phyloP scores from a whole-genome alignment of 2,797 vertebrate genomes.

The Cossypha heuglini region DNA sequence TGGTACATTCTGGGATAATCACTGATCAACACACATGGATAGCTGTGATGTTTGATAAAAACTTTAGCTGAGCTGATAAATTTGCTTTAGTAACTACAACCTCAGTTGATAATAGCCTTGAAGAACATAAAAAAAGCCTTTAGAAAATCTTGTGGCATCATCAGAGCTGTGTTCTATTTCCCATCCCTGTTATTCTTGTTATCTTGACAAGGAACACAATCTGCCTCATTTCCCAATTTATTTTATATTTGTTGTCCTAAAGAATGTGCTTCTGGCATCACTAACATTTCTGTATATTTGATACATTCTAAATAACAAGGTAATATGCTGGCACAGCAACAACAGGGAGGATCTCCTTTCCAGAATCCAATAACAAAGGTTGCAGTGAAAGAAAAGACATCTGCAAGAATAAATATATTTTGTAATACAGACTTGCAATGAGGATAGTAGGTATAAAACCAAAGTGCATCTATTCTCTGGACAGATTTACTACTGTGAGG shows the following conservation, averaged over 20 bases:
- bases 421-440: neutral
- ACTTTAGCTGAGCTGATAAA: neutral
- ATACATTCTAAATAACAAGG: neutral
- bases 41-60: neutral
- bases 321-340: neutral
- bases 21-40: neutral
- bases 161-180: neutral
- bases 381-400: constrained; percentile 8
- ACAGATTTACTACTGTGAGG: neutral
- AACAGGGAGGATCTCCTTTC: constrained; percentile 2
- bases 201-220: neutral
- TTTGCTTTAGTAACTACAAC: neutral
- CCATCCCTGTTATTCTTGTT: neutral
- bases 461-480: neutral
- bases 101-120: neutral
- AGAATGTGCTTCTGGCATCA: neutral
- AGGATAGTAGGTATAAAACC: neutral
- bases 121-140: neutral
- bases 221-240: neutral
- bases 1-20: neutral
- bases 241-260: neutral
- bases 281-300: neutral
- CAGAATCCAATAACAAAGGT: neutral
- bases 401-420: constrained; percentile 6
- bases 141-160: neutral